phyloP scores from a whole-genome alignment of 2,113 vertebrate species.

The Mormyrus iriodes region DNA sequence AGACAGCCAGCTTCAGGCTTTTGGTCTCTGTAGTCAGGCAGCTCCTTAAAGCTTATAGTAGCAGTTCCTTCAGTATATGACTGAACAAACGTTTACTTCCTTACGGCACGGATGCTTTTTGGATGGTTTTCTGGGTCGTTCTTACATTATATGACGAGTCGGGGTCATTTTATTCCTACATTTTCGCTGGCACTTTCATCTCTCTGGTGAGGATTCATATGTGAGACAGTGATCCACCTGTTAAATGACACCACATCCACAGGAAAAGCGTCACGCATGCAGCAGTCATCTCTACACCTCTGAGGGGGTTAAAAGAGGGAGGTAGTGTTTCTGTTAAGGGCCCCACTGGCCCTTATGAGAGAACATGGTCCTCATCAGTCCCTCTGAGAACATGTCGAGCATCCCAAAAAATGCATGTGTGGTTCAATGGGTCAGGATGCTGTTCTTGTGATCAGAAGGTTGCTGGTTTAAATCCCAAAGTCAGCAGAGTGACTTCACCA shows the following conservation, averaged over 20 bases:
- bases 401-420: not conserved
- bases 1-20: not conserved
- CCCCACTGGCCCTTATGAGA: not conserved
- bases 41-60: not conserved
- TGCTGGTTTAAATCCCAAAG: not conserved
- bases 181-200: not conserved
- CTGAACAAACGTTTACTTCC: not conserved
- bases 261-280: not conserved
- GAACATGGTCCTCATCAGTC: not conserved
- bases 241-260: not conserved
- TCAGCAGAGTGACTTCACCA: not conserved
- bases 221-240: not conserved
- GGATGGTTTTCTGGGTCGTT: not conserved
- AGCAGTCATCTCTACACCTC: not conserved
- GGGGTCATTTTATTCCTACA: not conserved
- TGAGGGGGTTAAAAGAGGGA: not conserved
- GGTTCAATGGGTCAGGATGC: not conserved
- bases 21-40: not conserved
- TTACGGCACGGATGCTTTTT: not conserved
- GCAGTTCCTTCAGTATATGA: not conserved
- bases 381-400: not conserved
- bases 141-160: no score
- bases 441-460: not conserved
- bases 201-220: not conserved
- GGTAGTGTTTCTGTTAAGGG: not conserved